Conservation (phyloP, 2,888 invertebrate species). For the Eupithecia tripunctaria region DNA sequence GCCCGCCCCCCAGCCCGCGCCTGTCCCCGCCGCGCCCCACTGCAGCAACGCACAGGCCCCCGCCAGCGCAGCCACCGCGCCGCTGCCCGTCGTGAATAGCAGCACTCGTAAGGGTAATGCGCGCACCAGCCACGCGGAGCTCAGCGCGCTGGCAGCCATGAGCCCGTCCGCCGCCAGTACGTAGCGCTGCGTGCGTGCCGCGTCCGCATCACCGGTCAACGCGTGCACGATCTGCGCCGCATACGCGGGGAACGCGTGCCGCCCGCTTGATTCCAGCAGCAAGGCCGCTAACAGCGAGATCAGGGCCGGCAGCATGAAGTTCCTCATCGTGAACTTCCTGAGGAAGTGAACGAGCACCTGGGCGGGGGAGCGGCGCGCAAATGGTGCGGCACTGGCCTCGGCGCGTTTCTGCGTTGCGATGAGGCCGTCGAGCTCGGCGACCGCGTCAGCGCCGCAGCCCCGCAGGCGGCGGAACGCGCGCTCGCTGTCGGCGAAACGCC, state of each 20-base stretch:
- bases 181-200: slow-evolving; percentile 60
- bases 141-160: slow-evolving; percentile 82
- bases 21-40: not conserved
- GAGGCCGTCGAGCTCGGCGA: not conserved
- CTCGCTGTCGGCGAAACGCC: slow-evolving; percentile 73
- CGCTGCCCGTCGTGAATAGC: not conserved
- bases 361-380: not conserved
- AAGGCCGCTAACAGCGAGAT: slow-evolving; percentile 44
- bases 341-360: slow-evolving; percentile 36
- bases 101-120: not conserved
- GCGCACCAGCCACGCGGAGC: slow-evolving; percentile 57
- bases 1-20: not conserved
- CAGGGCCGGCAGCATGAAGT: slow-evolving; percentile 61
- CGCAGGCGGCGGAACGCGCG: slow-evolving; percentile 80
- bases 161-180: slow-evolving; percentile 76
- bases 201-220: slow-evolving; percentile 63
- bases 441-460: slow-evolving; percentile 53
- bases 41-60: not conserved
- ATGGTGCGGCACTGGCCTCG: slow-evolving; percentile 44
- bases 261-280: slow-evolving; percentile 36
- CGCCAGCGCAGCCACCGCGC: not conserved
- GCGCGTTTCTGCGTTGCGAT: not conserved
- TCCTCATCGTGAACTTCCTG: slow-evolving; percentile 67
- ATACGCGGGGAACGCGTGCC: slow-evolving; percentile 22
- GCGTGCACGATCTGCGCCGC: slow-evolving; percentile 54